Conservation (phyloP, 2,113 vertebrate species). For the Formicarius rufipectus region DNA sequence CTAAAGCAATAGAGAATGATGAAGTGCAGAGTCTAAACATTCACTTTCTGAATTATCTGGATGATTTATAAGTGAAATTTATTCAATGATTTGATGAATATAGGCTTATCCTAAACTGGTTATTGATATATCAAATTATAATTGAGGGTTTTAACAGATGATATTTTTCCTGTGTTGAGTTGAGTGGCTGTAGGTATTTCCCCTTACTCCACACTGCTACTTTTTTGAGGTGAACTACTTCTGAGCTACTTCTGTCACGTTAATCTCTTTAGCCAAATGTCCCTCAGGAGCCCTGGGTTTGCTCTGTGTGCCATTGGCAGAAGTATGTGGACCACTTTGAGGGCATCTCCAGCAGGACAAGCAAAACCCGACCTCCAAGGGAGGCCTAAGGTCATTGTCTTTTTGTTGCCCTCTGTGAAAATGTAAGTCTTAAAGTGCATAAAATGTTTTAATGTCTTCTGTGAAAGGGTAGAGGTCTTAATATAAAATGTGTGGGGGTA, state of each 20-base stretch:
- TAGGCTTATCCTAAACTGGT: not conserved
- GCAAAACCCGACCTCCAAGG: not conserved
- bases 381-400: not conserved
- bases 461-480: not conserved
- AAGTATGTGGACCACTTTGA: not conserved
- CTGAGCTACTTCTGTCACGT: not conserved
- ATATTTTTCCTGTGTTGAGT: not conserved
- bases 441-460: not conserved
- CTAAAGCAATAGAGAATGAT: not conserved
- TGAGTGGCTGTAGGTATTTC: not conserved
- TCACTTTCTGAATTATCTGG: not conserved
- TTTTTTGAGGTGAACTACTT: not conserved
- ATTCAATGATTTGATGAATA: constrained; percentile 7
- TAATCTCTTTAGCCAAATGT: not conserved
- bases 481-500: not conserved
- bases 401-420: not conserved
- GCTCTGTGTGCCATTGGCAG: not conserved
- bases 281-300: not conserved
- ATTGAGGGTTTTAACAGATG: not conserved
- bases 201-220: not conserved
- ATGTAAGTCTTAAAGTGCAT: not conserved
- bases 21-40: not conserved
- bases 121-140: not conserved
- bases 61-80: constrained; percentile 30
- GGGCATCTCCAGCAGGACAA: not conserved